These are phyloP conservation scores for Grammomys dolichurus DNA, from an alignment of 2,113 vertebrate species.

Conservation along the genomic window DNA sequence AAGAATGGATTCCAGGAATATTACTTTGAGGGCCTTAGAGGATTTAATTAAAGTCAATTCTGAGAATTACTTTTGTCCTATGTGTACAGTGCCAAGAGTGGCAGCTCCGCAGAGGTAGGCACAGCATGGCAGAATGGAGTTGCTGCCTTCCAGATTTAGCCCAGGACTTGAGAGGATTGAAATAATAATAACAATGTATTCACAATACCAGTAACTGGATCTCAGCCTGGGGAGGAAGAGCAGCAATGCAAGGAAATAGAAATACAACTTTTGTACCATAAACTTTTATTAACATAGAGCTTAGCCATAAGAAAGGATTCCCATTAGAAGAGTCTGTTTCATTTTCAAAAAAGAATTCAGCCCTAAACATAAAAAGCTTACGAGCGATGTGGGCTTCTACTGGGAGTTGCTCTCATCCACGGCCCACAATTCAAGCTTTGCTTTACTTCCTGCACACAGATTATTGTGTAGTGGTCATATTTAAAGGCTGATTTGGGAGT, in stretches of 20 bases:
- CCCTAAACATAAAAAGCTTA: neutral
- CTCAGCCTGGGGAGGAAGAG: neutral
- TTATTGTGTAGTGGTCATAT: conserved; percentile 5
- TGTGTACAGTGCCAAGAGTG: neutral
- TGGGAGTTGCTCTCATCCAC: neutral
- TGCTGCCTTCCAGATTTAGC: conserved; percentile 12
- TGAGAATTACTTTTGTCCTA: conserved; percentile 23
- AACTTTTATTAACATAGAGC: conserved; percentile 18
- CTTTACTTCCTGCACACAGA: conserved; percentile 37
- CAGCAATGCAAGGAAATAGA: neutral
- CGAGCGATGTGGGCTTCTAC: neutral
- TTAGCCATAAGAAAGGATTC: neutral
- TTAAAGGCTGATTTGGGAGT: neutral
- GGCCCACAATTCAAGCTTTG: neutral
- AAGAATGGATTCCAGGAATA: conserved; percentile 16
- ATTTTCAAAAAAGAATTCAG: conserved; percentile 57
- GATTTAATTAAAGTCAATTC: conserved; percentile 49
- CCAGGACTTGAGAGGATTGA: neutral
- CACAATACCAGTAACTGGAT: neutral
- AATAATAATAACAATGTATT: conserved; percentile 42
- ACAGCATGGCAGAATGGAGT: conserved; percentile 14
- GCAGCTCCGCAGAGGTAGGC: neutral
- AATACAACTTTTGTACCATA: neutral
- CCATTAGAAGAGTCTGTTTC: neutral
- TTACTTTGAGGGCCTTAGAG: neutral